Percentiles rank a stretch among this genome's conserved stretches.
Evolutionary conservation across 2,797 vertebrate species (phyloP).

Genomic region (Chloroceryle amazona): DNA sequence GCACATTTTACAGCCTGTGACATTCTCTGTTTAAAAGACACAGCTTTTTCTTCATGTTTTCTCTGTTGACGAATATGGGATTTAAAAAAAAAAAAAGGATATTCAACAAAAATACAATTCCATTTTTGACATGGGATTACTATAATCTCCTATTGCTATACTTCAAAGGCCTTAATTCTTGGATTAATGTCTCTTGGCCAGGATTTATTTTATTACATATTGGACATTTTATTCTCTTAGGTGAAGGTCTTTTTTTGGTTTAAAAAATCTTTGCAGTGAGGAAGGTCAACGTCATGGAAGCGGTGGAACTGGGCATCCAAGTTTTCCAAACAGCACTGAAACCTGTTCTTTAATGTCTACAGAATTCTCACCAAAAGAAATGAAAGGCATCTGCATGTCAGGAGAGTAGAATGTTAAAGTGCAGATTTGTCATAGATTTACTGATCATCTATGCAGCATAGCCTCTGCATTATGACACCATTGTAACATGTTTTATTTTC

Average conservation of each 20-base stretch:
- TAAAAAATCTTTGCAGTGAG: not conserved
- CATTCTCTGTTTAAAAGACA: not conserved
- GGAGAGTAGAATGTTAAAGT: not conserved
- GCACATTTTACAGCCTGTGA: not conserved
- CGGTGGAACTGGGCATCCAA: not conserved
- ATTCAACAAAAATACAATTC: slow-evolving; percentile 42
- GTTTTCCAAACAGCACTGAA: not conserved
- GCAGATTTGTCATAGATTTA: not conserved
- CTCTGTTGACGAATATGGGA: not conserved
- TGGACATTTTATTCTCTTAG: slow-evolving; percentile 19
- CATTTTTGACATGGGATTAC: slow-evolving; percentile 41
- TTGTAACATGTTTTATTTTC: not conserved
- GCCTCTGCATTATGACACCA: not conserved
- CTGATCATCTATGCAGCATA: not conserved
- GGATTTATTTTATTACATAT: slow-evolving; percentile 27
- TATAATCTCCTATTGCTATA: slow-evolving; percentile 21
- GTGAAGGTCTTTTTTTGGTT: not conserved
- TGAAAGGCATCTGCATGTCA: not conserved
- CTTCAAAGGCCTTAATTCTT: slow-evolving; percentile 51
- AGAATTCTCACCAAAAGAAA: not conserved
- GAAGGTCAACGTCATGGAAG: not conserved
- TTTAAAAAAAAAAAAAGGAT: not conserved
- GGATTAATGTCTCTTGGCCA: slow-evolving; percentile 31
- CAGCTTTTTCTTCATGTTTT: not conserved
- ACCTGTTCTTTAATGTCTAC: not conserved